These are phyloP conservation scores for Patella caerulea DNA, from an alignment of 2,888 invertebrate species.

Conservation along the genomic window DNA sequence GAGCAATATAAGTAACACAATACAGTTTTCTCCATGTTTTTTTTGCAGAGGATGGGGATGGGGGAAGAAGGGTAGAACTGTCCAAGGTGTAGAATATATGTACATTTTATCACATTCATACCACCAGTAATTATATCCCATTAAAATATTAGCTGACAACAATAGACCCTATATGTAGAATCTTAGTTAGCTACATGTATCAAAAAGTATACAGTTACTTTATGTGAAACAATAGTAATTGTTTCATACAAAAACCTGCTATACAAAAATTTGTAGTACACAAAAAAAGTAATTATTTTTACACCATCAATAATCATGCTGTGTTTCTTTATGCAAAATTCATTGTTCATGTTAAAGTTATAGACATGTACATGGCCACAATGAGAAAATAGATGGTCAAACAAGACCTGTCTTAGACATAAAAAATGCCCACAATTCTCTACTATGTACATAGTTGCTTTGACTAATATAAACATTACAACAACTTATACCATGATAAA, in stretches of 20 bases:
- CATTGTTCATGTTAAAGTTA: conserved; percentile 5
- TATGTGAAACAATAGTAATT: not conserved
- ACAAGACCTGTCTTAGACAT: not conserved
- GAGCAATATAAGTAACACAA: too few relatives aligned
- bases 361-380: not conserved
- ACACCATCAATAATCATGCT: conserved; percentile 6
- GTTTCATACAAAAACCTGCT: conserved; percentile 5
- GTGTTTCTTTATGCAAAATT: conserved; percentile 7
- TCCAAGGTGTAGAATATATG: too few relatives aligned
- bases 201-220: too few relatives aligned
- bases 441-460: conserved; percentile 10
- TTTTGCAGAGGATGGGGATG: too few relatives aligned
- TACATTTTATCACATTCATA: too few relatives aligned
- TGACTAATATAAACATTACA: conserved; percentile 10
- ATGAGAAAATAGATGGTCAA: conserved; percentile 9
- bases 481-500: conserved; percentile 2
- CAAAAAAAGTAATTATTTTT: not conserved
- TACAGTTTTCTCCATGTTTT: too few relatives aligned
- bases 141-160: too few relatives aligned
- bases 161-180: too few relatives aligned
- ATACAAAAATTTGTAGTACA: conserved; percentile 10
- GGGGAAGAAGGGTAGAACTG: too few relatives aligned
- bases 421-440: conserved; percentile 3
- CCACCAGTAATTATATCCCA: too few relatives aligned
- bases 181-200: too few relatives aligned